phyloP scores from a whole-genome alignment of 2,113 vertebrate species.

The Jaculus jaculus region DNA sequence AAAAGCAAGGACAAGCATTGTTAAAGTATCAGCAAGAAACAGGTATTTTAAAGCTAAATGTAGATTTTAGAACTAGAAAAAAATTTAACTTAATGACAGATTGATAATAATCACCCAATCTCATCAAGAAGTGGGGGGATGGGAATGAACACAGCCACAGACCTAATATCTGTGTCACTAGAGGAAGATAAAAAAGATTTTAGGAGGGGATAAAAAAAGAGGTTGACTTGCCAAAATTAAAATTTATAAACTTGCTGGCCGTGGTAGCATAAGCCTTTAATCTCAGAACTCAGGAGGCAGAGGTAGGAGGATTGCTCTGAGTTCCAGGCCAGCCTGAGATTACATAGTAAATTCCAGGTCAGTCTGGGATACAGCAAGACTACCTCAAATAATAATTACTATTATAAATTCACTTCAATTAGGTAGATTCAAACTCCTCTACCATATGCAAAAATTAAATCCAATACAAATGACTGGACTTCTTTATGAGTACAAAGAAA shows the following conservation, averaged over 20 bases:
- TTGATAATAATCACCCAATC: not conserved
- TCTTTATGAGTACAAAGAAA: too few relatives aligned
- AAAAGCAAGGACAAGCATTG: not conserved
- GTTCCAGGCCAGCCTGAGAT: too few relatives aligned
- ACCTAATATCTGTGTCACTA: not conserved
- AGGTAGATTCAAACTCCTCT: not conserved
- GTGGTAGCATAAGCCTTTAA: too few relatives aligned
- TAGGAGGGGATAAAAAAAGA: not conserved
- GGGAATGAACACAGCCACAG: not conserved
- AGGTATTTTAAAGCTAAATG: not conserved
- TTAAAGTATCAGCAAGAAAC: not conserved
- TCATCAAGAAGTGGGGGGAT: not conserved
- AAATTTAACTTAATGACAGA: not conserved
- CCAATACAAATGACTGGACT: too few relatives aligned
- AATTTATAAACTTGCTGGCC: too few relatives aligned
- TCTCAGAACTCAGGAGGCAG: too few relatives aligned
- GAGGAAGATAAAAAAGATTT: not conserved
- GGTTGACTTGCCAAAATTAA: too few relatives aligned
- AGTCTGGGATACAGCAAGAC: too few relatives aligned
- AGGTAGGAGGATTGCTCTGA: too few relatives aligned
- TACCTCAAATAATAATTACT: not conserved
- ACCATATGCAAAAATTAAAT: conserved; percentile 17
- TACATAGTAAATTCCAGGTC: too few relatives aligned
- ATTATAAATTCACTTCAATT: conserved; percentile 23
- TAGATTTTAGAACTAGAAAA: not conserved